These are phyloP conservation scores for Scaptomyza pallida DNA, from an alignment of 1,140 invertebrate genomes.

Conservation along the genomic window DNA sequence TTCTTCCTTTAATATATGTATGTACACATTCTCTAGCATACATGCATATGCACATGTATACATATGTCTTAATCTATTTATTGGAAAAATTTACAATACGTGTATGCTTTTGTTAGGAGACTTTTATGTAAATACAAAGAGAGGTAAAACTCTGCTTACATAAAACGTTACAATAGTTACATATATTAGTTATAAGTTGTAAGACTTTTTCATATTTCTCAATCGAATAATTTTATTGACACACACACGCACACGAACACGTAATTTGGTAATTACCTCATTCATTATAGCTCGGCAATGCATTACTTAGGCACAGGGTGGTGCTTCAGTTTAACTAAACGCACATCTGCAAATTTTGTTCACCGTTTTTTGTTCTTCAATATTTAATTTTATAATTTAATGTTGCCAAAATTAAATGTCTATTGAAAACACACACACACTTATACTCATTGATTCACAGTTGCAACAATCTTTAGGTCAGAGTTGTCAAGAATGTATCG, in stretches of 20 bases:
- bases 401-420: conserved; percentile 44
- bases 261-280: conserved; percentile 31
- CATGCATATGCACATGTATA: too few relatives aligned
- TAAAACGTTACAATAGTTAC: too few relatives aligned
- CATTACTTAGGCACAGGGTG: conserved; percentile 26
- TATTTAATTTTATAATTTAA: conserved; percentile 37
- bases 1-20: too few relatives aligned
- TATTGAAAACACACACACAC: conserved; percentile 43
- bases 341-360: conserved; percentile 44
- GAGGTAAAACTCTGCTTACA: too few relatives aligned
- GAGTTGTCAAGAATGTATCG: background rate
- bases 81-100: too few relatives aligned
- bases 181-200: background rate
- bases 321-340: conserved; percentile 24
- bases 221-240: background rate
- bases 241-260: conserved; percentile 4
- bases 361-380: conserved; percentile 12
- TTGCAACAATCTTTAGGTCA: background rate
- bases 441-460: conserved; percentile 19
- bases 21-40: too few relatives aligned
- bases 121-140: too few relatives aligned
- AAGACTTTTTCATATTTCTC: background rate
- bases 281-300: conserved; percentile 26
- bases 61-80: too few relatives aligned
- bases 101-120: too few relatives aligned